Conservation (phyloP, 2,888 invertebrate genomes). For the Oconnorella tubifera region DNA sequence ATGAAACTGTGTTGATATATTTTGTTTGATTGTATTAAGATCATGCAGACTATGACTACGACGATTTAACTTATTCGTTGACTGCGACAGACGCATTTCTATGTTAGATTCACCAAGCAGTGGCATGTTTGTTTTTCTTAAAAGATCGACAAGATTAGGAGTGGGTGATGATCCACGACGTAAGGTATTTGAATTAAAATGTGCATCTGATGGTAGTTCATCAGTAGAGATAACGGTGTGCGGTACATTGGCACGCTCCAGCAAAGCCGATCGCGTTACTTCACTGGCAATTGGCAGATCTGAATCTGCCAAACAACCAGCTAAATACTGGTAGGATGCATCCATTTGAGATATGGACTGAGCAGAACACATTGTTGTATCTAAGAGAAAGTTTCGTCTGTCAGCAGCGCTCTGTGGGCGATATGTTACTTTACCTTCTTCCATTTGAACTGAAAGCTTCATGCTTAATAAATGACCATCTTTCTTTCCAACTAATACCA, state of each 20-base stretch:
- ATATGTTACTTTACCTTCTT: conserved; percentile 5
- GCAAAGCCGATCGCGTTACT: not conserved
- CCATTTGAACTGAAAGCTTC: conserved; percentile 20
- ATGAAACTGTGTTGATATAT: too few relatives aligned
- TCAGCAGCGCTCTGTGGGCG: conserved; percentile 14
- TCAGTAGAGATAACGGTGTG: conserved; percentile 20
- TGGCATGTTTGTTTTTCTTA: not conserved
- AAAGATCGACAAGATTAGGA: not conserved
- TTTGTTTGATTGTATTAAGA: not conserved
- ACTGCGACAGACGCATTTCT: not conserved
- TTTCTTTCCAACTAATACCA: conserved; percentile 32
- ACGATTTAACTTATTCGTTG: not conserved
- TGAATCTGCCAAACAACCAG: not conserved
- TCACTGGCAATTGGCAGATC: not conserved
- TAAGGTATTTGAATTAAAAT: not conserved
- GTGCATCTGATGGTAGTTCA: not conserved
- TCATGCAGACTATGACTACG: not conserved
- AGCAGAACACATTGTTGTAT: conserved; percentile 13
- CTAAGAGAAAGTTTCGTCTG: conserved; percentile 20
- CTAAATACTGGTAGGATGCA: conserved; percentile 6
- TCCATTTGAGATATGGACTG: conserved; percentile 12
- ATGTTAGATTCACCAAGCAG: not conserved
- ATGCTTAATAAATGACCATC: conserved; percentile 36
- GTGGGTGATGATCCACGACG: not conserved
- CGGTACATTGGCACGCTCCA: conserved; percentile 12